These are phyloP conservation scores for Ornithorhynchus anatinus DNA, from an alignment of 2,113 vertebrate genomes.

Conservation along the genomic window DNA sequence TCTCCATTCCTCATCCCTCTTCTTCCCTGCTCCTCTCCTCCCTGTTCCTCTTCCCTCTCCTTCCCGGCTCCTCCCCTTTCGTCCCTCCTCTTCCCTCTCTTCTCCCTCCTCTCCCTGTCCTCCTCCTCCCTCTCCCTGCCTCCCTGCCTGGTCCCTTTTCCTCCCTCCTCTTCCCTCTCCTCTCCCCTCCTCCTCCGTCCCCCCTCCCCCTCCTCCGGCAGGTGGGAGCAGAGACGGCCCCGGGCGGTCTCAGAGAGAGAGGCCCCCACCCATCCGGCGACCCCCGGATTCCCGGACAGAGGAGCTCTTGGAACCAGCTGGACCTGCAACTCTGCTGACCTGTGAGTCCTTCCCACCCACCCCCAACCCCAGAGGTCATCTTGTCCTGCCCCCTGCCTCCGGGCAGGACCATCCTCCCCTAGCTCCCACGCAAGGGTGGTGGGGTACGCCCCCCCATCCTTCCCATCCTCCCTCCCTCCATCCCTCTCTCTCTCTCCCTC, in stretches of 20 bases:
- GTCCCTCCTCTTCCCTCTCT: neutral
- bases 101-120: neutral
- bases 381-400: too few relatives aligned
- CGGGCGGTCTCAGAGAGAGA: too few relatives aligned
- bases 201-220: conserved; percentile 74
- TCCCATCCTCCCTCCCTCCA: neutral
- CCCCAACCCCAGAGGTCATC: too few relatives aligned
- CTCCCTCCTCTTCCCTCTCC: neutral
- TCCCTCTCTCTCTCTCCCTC: too few relatives aligned
- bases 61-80: neutral
- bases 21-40: neutral
- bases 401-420: too few relatives aligned
- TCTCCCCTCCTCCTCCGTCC: conserved; percentile 21
- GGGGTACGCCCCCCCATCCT: too few relatives aligned
- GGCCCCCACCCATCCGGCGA: too few relatives aligned
- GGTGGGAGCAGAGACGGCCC: conserved; percentile 53
- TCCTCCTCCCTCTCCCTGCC: neutral
- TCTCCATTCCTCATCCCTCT: neutral
- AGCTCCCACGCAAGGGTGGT: too few relatives aligned
- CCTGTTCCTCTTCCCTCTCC: neutral
- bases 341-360: too few relatives aligned
- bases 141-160: too few relatives aligned
- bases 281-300: too few relatives aligned
- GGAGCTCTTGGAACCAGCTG: neutral
- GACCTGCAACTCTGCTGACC: too few relatives aligned